Conservation (phyloP, 1,140 invertebrate species). For the Conus ventricosus region DNA sequence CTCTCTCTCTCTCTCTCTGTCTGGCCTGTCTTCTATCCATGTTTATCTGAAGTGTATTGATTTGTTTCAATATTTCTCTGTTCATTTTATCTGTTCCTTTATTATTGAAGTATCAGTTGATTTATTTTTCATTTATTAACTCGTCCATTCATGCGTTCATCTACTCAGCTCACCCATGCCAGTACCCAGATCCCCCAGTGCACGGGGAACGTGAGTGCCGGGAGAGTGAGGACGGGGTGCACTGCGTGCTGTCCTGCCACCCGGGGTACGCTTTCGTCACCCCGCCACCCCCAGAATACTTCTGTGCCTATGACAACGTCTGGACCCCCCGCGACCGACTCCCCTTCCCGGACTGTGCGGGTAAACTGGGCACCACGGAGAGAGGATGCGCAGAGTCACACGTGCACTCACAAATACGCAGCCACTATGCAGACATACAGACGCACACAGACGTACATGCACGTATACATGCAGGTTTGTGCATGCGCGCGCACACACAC, state of each 20-base stretch:
- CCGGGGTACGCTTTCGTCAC: constrained; percentile 80
- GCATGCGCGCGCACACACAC: not conserved
- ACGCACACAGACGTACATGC: not conserved
- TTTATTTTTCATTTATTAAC: no score
- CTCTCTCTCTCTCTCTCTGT: no score
- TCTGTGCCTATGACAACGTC: constrained; percentile 75
- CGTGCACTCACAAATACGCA: not conserved
- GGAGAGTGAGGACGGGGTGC: constrained; percentile 74
- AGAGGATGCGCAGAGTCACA: not conserved
- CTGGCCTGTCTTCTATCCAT: no score
- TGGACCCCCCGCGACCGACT: constrained; percentile 74
- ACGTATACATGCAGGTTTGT: not conserved
- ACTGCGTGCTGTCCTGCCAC: constrained; percentile 79
- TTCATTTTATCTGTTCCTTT: no score
- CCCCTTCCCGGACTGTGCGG: constrained; percentile 80
- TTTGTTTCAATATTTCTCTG: no score
- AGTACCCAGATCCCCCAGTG: constrained; percentile 76
- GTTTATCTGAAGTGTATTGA: no score
- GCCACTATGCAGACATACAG: not conserved
- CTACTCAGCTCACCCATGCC: constrained; percentile 78
- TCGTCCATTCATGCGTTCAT: no score
- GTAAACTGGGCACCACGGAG: constrained; percentile 61
- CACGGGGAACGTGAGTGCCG: constrained; percentile 79
- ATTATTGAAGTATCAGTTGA: no score
- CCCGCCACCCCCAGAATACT: constrained; percentile 75